A percentile compares a stretch with the other conserved stretches of the same genome.
Evolutionary conservation across 2,113 vertebrate genomes (phyloP).

Genomic region (Hucho hucho): DNA sequence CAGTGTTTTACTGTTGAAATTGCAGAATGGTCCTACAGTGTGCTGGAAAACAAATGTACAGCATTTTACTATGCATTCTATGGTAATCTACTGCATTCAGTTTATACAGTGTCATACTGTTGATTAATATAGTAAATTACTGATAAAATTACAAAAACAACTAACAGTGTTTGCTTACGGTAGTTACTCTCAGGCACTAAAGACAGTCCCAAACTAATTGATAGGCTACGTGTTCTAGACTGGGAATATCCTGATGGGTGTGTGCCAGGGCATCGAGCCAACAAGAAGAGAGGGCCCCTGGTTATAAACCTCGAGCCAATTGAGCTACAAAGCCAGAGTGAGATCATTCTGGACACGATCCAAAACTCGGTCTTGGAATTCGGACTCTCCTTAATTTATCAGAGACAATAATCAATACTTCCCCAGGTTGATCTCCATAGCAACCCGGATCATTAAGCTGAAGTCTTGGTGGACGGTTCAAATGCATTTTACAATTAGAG

Average conservation of each 20-base stretch:
- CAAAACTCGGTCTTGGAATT: conserved; percentile 48
- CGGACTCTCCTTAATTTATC: conserved; percentile 52
- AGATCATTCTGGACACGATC: conserved; percentile 51
- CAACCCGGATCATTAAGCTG: conserved; percentile 60
- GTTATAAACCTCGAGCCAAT: conserved; percentile 37
- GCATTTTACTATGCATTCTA: no score
- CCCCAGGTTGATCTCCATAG: conserved; percentile 53
- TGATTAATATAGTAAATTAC: no score
- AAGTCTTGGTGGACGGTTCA: conserved; percentile 49
- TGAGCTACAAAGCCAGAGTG: conserved; percentile 33
- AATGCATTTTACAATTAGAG: conserved; percentile 46
- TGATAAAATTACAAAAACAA: no score
- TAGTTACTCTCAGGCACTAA: conserved; percentile 40
- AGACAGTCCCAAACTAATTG: conserved; percentile 55
- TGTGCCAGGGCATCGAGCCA: conserved; percentile 58
- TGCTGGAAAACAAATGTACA: no score
- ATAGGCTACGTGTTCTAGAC: conserved; percentile 51
- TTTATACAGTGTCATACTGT: no score
- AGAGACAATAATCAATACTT: conserved; percentile 55
- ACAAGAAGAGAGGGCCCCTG: conserved; percentile 21
- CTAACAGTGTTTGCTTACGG: conserved; percentile 26
- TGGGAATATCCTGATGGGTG: conserved; percentile 42
- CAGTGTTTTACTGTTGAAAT: no score
- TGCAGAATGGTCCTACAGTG: no score
- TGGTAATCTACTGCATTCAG: no score